Base-by-base conservation (phyloP, 2,113 vertebrate species). In the Hippocampus comes region DNA sequence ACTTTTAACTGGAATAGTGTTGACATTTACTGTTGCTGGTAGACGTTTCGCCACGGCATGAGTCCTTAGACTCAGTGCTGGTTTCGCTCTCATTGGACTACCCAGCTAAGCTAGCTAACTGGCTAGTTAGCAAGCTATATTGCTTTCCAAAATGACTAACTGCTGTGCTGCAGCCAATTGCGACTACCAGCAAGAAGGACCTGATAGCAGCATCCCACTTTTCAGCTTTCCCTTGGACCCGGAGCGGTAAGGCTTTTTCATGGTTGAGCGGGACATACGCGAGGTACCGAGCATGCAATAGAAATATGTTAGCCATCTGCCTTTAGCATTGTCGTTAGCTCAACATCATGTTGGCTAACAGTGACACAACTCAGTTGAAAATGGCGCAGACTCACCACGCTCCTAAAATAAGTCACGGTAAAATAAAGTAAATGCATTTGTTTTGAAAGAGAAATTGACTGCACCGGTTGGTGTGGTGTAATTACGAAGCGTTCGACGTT, bases 81-180 rank as follows among this genome's bases (percentile, higher is more conserved):
- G 79, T 81, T 66, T 87, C 79, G 75, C 68, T 79, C 68, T 77
- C 63, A 68, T 76, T 79, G 85, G 79, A 75, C 76, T 86, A 72
- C 63, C 81, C 70, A 86, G 89, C 88, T 79, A 88, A 84, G 86
- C 84, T 88, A 88, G 87, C 85, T 77, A 78, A 81, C 79, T 81
- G 38, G 82, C 71, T 80, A 76, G 86, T 85, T 83, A 86, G 81
- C 85, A 80, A 86, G 83, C 85, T 83, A 75, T 82, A 84, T 84
- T 87, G 88, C 86, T 82, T 87, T 89, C 87, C 90, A 93, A 93
- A 86, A 95, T 95, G 94, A 94, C 93, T 86, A 93, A 95, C 82
- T 93, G 93, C 92, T 97, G 96, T 86, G 96, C 95, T 71, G 95
- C 95, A 84, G 92, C 93, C 72, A 94, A 94, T 82, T 97, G 96